Evolutionary conservation across 2,797 vertebrate genomes (phyloP), one percentile per base, ranked within the genome.

Genomic region (Labroides dimidiatus): DNA sequence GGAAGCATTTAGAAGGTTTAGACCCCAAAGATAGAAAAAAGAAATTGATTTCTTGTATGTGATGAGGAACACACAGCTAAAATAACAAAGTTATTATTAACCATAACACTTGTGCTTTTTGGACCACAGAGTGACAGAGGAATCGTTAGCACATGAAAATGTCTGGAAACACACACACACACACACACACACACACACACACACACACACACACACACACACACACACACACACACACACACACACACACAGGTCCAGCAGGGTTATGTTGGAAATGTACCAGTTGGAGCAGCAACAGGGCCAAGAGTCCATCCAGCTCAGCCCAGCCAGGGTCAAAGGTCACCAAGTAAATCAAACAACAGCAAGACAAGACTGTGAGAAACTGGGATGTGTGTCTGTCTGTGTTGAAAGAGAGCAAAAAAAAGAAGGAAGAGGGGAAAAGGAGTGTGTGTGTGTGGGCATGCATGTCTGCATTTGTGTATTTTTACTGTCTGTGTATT

Each of bases 321-420:
- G 69, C 64, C 69, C 74, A 50, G 66, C 63, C 57, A 10, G 79
- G 86, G 86, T 90, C 85, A 88, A 53, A 92, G 87, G 84, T 69
- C 88, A 82, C 6, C 0, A 36, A 84, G 79, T 84, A 91, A 89
- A 86, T 90, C 86, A 89, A 91, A 91, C 87, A 92, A 90, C 74
- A 67, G 77, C 69, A 42, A 82, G 82, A 76, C 44, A 17, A 85
- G 86, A 89, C 89, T 89, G 88, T 93, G 92, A 91, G 89, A 92
- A 92, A 85, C 78, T 84, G 44, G 1, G 6, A 55, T 82, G 62
- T 45, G 64, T 76, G 60, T 69, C 61, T 53, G 24, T 37, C 50
- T 52, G 47, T 65, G 69, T 67, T 70, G 55, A 36, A 43, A 59
- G 48, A 48, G 41, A 39, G 44, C 14, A 54, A 51, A 43, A 51